phyloP scores from a whole-genome alignment of 2,797 vertebrate genomes.

The Enteromius afrohamiltoni region DNA sequence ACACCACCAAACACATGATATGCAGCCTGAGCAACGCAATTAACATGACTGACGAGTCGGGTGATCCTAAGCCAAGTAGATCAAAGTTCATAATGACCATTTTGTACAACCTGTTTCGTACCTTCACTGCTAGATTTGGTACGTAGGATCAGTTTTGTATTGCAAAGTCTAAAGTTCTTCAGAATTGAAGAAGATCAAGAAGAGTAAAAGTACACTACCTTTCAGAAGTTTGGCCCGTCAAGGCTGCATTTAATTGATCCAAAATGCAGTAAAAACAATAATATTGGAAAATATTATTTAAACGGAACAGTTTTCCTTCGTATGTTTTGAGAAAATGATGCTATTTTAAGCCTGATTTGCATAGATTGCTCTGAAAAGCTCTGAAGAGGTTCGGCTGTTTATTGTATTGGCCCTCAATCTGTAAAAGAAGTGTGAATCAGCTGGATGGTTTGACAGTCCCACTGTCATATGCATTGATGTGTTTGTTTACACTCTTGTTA shows the following conservation, averaged over 20 bases:
- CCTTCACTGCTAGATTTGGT: neutral
- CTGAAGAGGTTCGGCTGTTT: neutral
- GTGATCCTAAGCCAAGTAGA: neutral
- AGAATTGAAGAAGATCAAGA: neutral
- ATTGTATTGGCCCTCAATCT: neutral
- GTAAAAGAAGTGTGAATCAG: neutral
- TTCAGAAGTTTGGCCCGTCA: neutral
- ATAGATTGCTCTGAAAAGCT: neutral
- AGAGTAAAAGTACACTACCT: neutral
- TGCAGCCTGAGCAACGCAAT: neutral
- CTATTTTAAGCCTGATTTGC: neutral
- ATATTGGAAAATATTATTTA: neutral
- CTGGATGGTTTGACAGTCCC: neutral
- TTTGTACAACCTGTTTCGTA: neutral
- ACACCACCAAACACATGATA: constrained; percentile 3
- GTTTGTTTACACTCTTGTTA: neutral
- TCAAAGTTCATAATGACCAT: neutral
- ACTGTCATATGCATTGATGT: neutral
- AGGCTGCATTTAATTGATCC: neutral
- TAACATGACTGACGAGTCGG: constrained; percentile 4
- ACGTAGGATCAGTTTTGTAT: neutral
- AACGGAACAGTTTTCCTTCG: neutral
- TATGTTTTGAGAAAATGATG: neutral
- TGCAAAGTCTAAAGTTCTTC: neutral
- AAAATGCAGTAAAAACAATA: neutral